phyloP scores from a whole-genome alignment of 2,888 invertebrate genomes.

The Clistopyga incitator region DNA sequence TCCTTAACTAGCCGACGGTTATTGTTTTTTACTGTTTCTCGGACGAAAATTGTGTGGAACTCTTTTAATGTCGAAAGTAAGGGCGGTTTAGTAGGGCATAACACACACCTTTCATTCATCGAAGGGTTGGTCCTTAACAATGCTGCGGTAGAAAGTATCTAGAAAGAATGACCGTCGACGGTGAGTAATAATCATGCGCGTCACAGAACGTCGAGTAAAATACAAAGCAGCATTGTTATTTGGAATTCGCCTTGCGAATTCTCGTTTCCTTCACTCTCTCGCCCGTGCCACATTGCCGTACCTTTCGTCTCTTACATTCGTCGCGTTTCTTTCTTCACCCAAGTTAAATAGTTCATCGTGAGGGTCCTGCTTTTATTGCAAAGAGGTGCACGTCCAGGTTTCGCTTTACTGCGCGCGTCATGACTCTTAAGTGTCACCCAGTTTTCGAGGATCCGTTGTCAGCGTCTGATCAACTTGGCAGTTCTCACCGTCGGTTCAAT shows the following conservation, averaged over 20 bases:
- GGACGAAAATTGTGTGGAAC: background rate
- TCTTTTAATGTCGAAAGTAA: background rate
- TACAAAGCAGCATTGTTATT: constrained; percentile 73
- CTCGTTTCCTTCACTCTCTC: constrained; percentile 58
- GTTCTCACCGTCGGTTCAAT: constrained; percentile 33
- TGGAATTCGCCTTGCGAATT: constrained; percentile 72
- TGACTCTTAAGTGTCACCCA: constrained; percentile 79
- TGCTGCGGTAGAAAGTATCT: constrained; percentile 69
- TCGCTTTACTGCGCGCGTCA: constrained; percentile 73
- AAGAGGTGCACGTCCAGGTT: constrained; percentile 72
- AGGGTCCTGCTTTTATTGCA: constrained; percentile 74
- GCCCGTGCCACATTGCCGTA: constrained; percentile 57
- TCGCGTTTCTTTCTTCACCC: constrained; percentile 39
- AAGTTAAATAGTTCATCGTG: constrained; percentile 43
- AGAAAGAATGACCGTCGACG: constrained; percentile 58
- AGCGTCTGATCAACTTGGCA: constrained; percentile 37
- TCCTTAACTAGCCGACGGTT: no score
- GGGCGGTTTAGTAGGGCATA: no score
- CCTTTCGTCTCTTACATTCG: constrained; percentile 60
- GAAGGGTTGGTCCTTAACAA: background rate
- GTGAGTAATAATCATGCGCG: constrained; percentile 45
- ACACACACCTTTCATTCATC: background rate
- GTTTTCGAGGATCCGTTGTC: constrained; percentile 72
- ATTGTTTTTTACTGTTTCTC: background rate
- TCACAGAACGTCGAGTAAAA: constrained; percentile 69